Base-by-base conservation (phyloP, 2,113 vertebrate species). In the Nothocercus nigrocapillus region DNA sequence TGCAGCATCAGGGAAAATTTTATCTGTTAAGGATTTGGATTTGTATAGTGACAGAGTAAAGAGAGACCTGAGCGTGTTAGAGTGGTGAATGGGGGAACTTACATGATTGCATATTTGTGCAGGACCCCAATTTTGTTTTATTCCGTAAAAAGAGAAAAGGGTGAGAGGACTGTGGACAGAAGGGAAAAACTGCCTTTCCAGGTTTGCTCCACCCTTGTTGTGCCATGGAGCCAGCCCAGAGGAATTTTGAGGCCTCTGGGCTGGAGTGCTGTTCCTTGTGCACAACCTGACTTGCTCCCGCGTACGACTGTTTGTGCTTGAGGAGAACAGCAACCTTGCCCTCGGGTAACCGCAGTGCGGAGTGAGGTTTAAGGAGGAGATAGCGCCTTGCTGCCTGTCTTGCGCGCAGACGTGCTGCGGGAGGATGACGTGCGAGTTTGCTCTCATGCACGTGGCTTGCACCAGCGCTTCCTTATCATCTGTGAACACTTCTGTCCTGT, bases 321-420 rank as follows among this genome's bases (percentile, higher is more conserved):
- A 84, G 89, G 49, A 88, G 59, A 68, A 56, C 54, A 81, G 49
- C 45, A 85, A 44, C 22, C 51, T 87, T 91, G 34, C 78, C 38
- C 34, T 89, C 0, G 0, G 61, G 17, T 87, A 87, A 75, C 68
- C 3, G 4, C 78, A 63, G 47, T 61, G 70, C 61, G 63, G 36
- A 76, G 7, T 47, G 59, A 63, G 24, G 27, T 34, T n/a, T 38
- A n/a, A 38, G 28, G 58, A 51, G 21, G 28, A 72, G 28, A 40
- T 32, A 28, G 19, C 7, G 20, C 32, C 72, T 81, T 34, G 3
- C 30, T 32, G 34, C 2, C 10, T 61, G 17, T 34, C 4, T 42
- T 82, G 66, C 3, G 3, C 5, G 68, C 42, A 24, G 13, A 18
- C 4, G 0, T 85, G 69, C 58, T 84, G 34, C 53, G 73, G 6